Base-by-base conservation (phyloP, 2,113 vertebrate species). In the Corythoichthys haematopterus region DNA sequence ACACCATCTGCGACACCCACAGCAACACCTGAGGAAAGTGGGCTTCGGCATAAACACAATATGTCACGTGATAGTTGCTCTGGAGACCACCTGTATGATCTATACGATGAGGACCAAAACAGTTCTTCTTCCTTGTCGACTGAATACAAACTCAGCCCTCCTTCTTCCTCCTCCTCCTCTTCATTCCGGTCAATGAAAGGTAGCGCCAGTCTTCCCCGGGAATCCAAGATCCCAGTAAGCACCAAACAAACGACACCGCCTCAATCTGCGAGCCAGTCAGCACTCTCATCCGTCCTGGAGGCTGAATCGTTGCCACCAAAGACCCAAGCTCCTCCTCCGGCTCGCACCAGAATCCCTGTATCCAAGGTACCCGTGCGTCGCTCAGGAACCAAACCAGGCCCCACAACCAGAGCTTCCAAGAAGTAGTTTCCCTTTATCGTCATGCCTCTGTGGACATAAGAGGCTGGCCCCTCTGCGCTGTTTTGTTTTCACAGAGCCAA, bases 341-440 rank as follows among this genome's bases (percentile, higher is more conserved):
- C 91, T 65, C 94, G 95, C 90, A 99, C 95, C 71, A 95, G 95
- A 89, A 98, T 98, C 77, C 96, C 97, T 0, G 93, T 98, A 66
- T 97, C 96, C 70, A 98, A 97, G 91, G 94, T 98, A 65, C 93
- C 96, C 10, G 95, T 98, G 62, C 94, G 95, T 16, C 91, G 95
- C 62, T 93, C 95, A 69, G 94, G 92, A 88, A 94, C 86, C 86
- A 93, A 96, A 83, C 89, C 88, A 37, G 77, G 91, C 84, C 89
- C 88, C 58, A 89, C 76, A 36, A 75, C 68, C 0, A 88, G 89
- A 88, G 94, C 85, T 85, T 85, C 91, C 88, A 97, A 94, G 92
- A 98, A 98, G 85, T 94, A 91, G 64, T 89, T 60, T 89, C 88
- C 88, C 82, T 85, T 86, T 92, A 88, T 37, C 14, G 15, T n/a